phyloP scores from a whole-genome alignment of 2,113 vertebrate genomes.

The Peromyscus leucopus region DNA sequence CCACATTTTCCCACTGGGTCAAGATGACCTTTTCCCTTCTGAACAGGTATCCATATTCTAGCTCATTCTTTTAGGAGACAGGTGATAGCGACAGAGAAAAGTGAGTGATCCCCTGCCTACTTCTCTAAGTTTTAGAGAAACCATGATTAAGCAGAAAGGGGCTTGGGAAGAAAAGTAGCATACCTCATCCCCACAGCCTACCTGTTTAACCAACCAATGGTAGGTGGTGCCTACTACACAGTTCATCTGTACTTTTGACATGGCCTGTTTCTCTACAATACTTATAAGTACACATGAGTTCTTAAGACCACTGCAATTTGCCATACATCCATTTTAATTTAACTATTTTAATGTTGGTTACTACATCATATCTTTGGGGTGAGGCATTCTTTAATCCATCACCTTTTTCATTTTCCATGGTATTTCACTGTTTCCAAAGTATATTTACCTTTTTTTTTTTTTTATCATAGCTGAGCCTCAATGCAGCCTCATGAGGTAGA shows the following conservation, averaged over 20 bases:
- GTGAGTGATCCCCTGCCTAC: not conserved
- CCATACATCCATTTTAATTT: constrained; percentile 10
- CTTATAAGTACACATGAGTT: not conserved
- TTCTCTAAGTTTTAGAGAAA: constrained; percentile 39
- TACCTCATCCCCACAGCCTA: not conserved
- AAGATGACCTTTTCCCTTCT: constrained; percentile 21
- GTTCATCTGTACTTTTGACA: constrained; percentile 9
- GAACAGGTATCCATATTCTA: constrained; percentile 41
- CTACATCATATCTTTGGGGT: not conserved
- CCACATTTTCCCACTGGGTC: not conserved
- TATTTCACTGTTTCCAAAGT: constrained; percentile 52
- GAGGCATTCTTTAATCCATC: constrained; percentile 19
- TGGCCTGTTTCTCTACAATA: constrained; percentile 12
- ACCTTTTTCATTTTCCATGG: constrained; percentile 16
- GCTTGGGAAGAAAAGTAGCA: constrained; percentile 27
- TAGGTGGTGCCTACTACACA: not conserved
- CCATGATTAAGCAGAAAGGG: not conserved
- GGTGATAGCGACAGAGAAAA: constrained; percentile 1
- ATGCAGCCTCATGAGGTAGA: constrained; percentile 29
- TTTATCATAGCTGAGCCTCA: not conserved
- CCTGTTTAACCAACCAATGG: not conserved
- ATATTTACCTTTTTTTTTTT: constrained; percentile 33
- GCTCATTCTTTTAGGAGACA: constrained; percentile 21
- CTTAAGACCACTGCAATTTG: constrained; percentile 54
- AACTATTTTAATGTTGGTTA: constrained; percentile 40